Evolutionary conservation across 2,113 vertebrate species (phyloP).

Genomic region (Gadus macrocephalus): DNA sequence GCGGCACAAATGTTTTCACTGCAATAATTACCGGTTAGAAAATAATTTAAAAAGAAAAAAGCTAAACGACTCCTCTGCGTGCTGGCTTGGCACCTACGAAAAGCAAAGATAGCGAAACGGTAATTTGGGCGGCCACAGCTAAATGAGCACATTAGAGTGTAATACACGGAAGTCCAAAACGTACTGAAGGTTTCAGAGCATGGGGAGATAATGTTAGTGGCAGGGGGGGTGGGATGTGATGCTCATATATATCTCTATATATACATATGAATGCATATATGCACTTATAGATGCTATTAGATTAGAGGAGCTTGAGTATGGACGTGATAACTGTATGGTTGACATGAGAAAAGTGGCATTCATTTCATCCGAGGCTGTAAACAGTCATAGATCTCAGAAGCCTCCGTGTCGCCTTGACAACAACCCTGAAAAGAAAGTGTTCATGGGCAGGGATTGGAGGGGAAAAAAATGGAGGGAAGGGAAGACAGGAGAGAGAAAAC

Average conservation of each 20-base stretch:
- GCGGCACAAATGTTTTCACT: no score
- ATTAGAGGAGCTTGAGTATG: no score
- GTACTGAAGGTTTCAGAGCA: constrained; percentile 43
- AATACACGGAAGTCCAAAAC: constrained; percentile 34
- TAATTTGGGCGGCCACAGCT: constrained; percentile 44
- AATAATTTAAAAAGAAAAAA: no score
- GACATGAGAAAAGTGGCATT: no score
- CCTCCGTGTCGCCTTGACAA: no score
- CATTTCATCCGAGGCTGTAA: no score
- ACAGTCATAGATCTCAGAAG: no score
- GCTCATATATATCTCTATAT: background rate
- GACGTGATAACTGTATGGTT: no score
- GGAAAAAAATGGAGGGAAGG: background rate
- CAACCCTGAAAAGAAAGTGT: no score
- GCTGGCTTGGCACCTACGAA: constrained; percentile 46
- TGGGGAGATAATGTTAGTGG: background rate
- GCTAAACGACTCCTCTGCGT: constrained; percentile 57
- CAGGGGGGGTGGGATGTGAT: background rate
- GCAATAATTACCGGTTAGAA: no score
- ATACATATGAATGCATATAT: background rate
- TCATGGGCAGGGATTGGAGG: no score
- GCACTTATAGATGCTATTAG: no score
- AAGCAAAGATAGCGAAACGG: constrained; percentile 44
- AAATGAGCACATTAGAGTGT: constrained; percentile 57
- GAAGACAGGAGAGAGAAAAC: background rate